Evolutionary conservation across 2,797 vertebrate genomes (phyloP).

Genomic region (Vireo griseus): DNA sequence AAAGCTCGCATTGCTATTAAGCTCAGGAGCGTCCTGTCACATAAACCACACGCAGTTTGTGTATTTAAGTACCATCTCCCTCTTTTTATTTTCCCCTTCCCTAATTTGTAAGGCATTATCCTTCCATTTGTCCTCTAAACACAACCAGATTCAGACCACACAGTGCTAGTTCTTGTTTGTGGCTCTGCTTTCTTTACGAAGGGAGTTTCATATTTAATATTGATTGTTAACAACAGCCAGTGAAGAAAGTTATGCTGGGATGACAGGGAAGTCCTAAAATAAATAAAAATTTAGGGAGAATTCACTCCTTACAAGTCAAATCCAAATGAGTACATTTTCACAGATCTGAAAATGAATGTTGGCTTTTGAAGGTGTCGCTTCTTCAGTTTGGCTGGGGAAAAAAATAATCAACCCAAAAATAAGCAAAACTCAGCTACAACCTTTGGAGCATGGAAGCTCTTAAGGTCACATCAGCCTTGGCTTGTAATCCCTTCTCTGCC

Average conservation of each 20-base stretch:
- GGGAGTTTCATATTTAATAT: not conserved
- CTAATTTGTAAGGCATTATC: conserved; percentile 27
- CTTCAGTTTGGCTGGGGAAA: not conserved
- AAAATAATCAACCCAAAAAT: not conserved
- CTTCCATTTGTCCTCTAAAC: conserved; percentile 31
- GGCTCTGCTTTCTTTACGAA: not conserved
- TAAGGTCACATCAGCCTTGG: accelerated
- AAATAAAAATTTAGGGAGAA: not conserved
- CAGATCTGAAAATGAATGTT: accelerated
- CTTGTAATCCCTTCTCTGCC: not conserved
- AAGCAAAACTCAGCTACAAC: not conserved
- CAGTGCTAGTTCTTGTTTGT: not conserved
- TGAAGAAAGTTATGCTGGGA: not conserved
- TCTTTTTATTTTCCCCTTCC: not conserved
- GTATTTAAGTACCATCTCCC: not conserved
- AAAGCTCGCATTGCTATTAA: not conserved
- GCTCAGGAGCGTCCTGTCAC: not conserved
- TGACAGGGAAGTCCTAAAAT: not conserved
- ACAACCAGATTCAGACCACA: not conserved
- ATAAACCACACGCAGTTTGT: not conserved
- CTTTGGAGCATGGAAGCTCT: not conserved
- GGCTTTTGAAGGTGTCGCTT: not conserved
- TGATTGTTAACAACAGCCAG: not conserved
- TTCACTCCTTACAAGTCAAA: not conserved
- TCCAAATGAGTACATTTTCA: not conserved